Base-by-base conservation (phyloP, 2,113 vertebrate species). In the Sylvietta virens region DNA sequence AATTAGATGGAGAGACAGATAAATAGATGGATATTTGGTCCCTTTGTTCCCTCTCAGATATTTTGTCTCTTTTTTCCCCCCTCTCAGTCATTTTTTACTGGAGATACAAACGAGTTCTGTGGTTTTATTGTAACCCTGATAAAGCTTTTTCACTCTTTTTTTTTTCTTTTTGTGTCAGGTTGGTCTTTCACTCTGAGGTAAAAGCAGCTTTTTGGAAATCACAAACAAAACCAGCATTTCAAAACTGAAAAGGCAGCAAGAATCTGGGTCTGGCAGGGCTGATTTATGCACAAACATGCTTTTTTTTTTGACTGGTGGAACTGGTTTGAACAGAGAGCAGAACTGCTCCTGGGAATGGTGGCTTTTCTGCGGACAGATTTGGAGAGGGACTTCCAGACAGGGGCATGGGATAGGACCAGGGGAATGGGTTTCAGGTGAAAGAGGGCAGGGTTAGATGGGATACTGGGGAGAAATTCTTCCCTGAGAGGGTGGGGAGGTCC, bases 191-290 rank as follows among this genome's bases (percentile, higher is more conserved):
- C 74, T 82, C 56, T 9, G 64, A 8, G 3, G 51, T 40, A 51
- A 94, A 74, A 60, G 72, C 70, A 91, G 60, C 39, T 67, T 90
- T 92, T 93, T 78, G 93, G 90, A 88, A 93, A 92, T 26, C 48
- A 47, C 60, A 83, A 81, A 90, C 40, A 80, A 94, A 92, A 40
- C 17, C 37, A 64, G 39, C 39, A 27, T 77, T 93, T 91, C 71
- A 42, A 58, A 92, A 82, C 22, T n/a, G 72, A 86, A 67, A 90
- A 91, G 47, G n/a, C 67, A 81, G 83, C 23, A 50, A 51, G 33
- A 51, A 86, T 64, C 77, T 60, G 62, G 6, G 44, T 33, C 67
- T 81, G 71, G 50, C 54, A 92, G 66, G 47, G 71, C 31, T 28
- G 64, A 53, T 86, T 92, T 86, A 45, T 37, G 50, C 54, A 86